Evolutionary conservation across 2,888 invertebrate species (phyloP), one percentile per base, ranked within the genome.

Genomic region (Stenodema calcarata): DNA sequence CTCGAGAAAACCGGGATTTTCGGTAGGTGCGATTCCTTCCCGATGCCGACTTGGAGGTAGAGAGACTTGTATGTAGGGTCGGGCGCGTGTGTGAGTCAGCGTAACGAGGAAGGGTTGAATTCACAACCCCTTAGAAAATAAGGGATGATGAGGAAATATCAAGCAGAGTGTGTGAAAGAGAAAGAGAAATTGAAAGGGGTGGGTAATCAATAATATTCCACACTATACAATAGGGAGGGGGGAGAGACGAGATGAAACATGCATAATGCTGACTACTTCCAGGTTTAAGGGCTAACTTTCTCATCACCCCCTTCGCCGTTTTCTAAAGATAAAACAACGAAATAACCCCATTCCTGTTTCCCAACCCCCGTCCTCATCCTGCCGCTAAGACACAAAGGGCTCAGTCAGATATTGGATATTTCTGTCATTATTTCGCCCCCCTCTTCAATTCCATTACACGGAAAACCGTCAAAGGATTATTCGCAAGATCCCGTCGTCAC

Each of bases 121-220:
- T 88, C 87, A 88, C 89, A 86, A 69, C 86, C 86, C 88, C 87
- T 87, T 89, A 89, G 89, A 89, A 89, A 89, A 89, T 89, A 89
- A 88, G 89, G 88, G 89, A 88, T 88, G 88, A 88, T 88, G 87
- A 87, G 88, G 82, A 88, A 87, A 88, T 86, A 88, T 88, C 88
- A 88, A 86, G 81, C 86, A 28, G 70, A 86, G 73, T 54, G 86
- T 86, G 78, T 41, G 82, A 82, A 82, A 82, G 62, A 54, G 82
- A 82, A 82, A 82, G 82, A 82, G 82, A 82, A 69, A 69, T 41
- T 69, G 35, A 69, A 69, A 69, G 69, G 62, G 35, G 62, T 69
- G 35, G 88, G 87, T 87, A 88, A 88, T 88, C 88, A 88, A 88
- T 88, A 88, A 88, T 88, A 88, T 88, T 82, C 88, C 87, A 86